Evolutionary conservation across 2,888 invertebrate species (phyloP), one percentile per base, ranked within the genome.

Genomic region (Stenodera caucasica): DNA sequence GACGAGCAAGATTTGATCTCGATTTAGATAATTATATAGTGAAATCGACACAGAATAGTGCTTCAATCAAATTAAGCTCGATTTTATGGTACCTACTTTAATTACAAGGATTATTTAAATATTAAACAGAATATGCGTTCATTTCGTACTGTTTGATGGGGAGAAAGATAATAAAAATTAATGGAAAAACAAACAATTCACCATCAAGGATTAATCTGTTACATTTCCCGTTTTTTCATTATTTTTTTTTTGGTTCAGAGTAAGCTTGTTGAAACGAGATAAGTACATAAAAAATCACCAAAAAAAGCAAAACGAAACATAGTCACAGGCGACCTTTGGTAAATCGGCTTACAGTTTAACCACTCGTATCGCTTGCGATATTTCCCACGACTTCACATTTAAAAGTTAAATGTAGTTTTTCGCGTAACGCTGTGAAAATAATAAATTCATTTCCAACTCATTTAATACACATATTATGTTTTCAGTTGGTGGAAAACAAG

Each of bases 281-380:
- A 40, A 40, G 18, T 40, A 5, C 26, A 26, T 11, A 15, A 15
- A 15, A 15, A 37, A 37, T 35, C 35, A 15, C 37, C 8, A 2
- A 40, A 18, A 2, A 21, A 12, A 40, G 11, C 21, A 11, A 11
- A 18, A 21, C 11, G 40, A 40, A 7, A 15, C 15, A 40, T 18
- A 11, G 40, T 8, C 9, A 21, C 40, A 40, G 40, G 21, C 40
- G 40, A 40, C 40, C 18, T 18, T 40, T 40, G 40, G 18, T 40
- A 21, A 40, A 40, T 40, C 40, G 40, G 40, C 40, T 40, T 40
- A 40, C 18, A 21, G 40, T 18, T 40, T 11, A 40, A 40, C 40
- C 40, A 11, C 3, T 18, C 40, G 40, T 18, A 9, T 37, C 2
- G 6, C 3, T 14, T n/a, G 35, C 35, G 2, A 15, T 21, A 40